Evolutionary conservation across 2,113 vertebrate species (phyloP).

Genomic region (Oncorhynchus masou): DNA sequence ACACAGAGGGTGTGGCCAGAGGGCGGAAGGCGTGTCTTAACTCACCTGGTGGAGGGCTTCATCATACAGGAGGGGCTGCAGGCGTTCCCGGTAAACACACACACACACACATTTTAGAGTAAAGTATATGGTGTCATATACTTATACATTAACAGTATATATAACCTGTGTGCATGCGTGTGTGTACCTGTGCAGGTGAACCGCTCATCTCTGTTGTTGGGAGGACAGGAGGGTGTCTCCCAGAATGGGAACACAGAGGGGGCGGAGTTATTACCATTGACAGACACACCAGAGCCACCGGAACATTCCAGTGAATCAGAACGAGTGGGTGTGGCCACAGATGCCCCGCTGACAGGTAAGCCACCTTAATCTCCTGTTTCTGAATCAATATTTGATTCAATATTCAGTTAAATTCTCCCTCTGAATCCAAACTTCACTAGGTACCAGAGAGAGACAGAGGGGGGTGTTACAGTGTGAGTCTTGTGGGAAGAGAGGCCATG

Average conservation of each 20-base stretch:
- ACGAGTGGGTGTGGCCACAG: constrained; percentile 48
- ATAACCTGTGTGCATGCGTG: neutral
- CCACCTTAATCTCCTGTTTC: too few relatives aligned
- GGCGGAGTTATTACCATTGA: constrained; percentile 30
- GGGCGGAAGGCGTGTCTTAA: constrained; percentile 76
- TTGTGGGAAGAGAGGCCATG: constrained; percentile 92
- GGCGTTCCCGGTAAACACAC: constrained; percentile 84
- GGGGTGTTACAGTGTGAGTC: constrained; percentile 92
- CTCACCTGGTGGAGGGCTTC: constrained; percentile 96
- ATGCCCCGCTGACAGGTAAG: constrained; percentile 43
- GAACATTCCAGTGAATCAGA: constrained; percentile 64
- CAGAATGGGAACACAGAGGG: constrained; percentile 64
- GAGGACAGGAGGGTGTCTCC: constrained; percentile 40
- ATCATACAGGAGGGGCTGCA: constrained; percentile 96
- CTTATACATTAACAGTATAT: too few relatives aligned
- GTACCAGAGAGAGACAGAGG: constrained; percentile 79
- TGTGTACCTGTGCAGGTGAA: constrained; percentile 58
- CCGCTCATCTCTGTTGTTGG: constrained; percentile 71
- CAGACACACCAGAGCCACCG: constrained; percentile 31
- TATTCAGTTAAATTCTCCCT: neutral
- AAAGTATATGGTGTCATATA: too few relatives aligned
- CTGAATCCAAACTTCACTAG: constrained; percentile 58
- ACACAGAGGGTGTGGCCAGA: constrained; percentile 60
- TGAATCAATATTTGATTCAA: neutral
- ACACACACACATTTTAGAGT: neutral